Evolutionary conservation across 2,888 invertebrate genomes (phyloP).

Genomic region (Pristionchus fissidentatus): DNA sequence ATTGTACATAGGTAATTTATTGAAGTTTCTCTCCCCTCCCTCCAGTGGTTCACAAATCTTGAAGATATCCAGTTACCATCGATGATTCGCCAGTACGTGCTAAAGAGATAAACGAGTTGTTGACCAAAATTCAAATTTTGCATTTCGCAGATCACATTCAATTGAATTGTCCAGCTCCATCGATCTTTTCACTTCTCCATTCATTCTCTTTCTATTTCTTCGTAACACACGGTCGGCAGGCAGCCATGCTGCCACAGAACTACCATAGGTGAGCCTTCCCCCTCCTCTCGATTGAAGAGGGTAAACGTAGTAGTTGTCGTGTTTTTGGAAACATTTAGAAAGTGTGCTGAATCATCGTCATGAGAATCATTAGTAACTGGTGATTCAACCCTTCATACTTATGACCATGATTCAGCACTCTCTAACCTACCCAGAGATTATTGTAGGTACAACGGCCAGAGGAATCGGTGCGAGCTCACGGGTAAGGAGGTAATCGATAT

Average conservation of each 20-base stretch:
- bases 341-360: too few species aligned
- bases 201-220: neutral
- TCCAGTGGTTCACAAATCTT: conserved; percentile 8
- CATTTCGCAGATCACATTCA: neutral
- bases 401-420: too few species aligned
- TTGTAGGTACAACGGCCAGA: neutral
- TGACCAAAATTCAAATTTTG: neutral
- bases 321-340: too few species aligned
- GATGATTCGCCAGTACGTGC: neutral
- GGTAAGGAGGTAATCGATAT: neutral
- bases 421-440: neutral
- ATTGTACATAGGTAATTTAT: conserved; percentile 15
- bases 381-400: too few species aligned
- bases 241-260: conserved; percentile 20
- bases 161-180: neutral
- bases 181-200: neutral
- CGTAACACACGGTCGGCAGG: conserved; percentile 1
- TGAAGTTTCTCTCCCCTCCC: neutral
- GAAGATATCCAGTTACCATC: conserved; percentile 17
- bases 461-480: conserved; percentile 4
- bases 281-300: neutral
- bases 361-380: too few species aligned
- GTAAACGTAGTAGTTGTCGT: too few species aligned
- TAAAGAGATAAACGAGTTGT: neutral
- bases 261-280: neutral